Evolutionary conservation across 2,113 vertebrate species (phyloP), one percentile per base, ranked within the genome.

Genomic region (Cervus canadensis): DNA sequence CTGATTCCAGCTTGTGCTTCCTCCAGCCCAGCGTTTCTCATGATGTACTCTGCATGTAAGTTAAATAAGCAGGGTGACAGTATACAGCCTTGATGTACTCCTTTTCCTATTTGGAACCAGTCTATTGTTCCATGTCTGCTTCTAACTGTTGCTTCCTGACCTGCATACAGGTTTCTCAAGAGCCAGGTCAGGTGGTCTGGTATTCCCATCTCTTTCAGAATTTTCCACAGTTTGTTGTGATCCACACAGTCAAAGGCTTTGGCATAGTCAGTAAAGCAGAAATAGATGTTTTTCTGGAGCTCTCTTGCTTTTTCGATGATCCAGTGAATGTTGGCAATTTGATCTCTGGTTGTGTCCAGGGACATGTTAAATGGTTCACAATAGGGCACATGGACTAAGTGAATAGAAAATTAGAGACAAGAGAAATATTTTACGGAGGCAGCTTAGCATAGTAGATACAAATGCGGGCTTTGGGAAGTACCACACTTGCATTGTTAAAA

Each of bases 351-450:
- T 71, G 64, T 78, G 64, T 36, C 45, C 50, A 76, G 26, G 12
- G 25, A 52, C 48, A 96, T 92, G 92, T 9, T 79, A 92, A 91
- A 87, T 97, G 64, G 10, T 52, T 96, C 71, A 56, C 48, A 94
- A 62, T 56, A 36, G 28, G 25, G 16, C 21, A 52, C 8, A 2
- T 40, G 60, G n/a, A 67, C 25, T 91, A 82, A 85, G 30, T 94
- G n/a, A 93, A 50, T 48, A 96, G 82, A 64, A 95, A 94, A 78
- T 88, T 60, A 93, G 60, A 91, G n/a, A 25, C 36, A 89, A 87
- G n/a, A 85, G 82, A 52, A 93, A 43, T 82, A 89, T 93, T 93
- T 81, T 45, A 45, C 30, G 19, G 23, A 62, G 23, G 54, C 4
- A 90, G 9, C 7, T 84, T 94, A 87, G 21, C 33, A 56, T 64